Conservation (phyloP, 2,113 vertebrate genomes). For the Galeopterus variegatus region DNA sequence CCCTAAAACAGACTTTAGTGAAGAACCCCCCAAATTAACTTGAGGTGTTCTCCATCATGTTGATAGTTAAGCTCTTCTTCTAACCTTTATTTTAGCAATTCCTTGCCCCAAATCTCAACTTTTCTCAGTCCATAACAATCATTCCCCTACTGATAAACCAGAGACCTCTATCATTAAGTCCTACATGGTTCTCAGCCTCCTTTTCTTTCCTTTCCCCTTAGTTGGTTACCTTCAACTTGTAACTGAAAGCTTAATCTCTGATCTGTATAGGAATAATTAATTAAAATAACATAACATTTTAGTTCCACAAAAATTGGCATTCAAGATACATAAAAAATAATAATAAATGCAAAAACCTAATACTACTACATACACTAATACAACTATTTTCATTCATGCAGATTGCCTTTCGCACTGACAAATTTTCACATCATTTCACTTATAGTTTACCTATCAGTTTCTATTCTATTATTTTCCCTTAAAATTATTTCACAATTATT, state of each 20-base stretch:
- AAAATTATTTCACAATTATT: constrained; percentile 37
- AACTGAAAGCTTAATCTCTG: neutral
- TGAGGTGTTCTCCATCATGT: neutral
- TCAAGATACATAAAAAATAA: neutral
- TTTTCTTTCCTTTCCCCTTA: neutral
- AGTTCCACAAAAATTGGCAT: neutral
- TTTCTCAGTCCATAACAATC: neutral
- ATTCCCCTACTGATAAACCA: neutral
- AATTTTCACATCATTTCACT: neutral
- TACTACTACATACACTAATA: no score
- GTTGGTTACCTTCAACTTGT: neutral
- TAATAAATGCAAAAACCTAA: neutral
- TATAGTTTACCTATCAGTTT: neutral
- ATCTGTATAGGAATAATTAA: neutral
- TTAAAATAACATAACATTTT: neutral
- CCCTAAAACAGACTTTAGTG: neutral
- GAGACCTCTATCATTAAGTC: neutral
- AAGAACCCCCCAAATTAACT: neutral
- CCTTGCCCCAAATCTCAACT: neutral
- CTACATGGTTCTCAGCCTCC: neutral
- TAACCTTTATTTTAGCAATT: neutral
- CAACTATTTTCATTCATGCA: neutral
- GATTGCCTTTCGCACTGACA: neutral
- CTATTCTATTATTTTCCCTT: neutral
- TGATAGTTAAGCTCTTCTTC: neutral